Conservation (phyloP, 2,797 vertebrate species). For the Sebastes nivosus region DNA sequence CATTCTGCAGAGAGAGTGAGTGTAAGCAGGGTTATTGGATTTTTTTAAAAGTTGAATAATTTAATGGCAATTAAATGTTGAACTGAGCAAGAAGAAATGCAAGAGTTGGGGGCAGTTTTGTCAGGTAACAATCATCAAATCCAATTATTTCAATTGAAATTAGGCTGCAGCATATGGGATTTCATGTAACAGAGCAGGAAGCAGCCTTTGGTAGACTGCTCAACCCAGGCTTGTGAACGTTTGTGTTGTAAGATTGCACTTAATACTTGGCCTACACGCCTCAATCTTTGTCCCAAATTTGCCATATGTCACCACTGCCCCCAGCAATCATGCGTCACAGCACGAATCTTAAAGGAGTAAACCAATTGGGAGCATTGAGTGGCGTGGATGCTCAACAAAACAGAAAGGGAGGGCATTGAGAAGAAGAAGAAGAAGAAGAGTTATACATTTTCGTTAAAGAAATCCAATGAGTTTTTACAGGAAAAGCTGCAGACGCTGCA, state of each 20-base stretch:
- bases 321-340: slow-evolving; percentile 32
- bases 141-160: slow-evolving; percentile 5
- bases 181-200: slow-evolving; percentile 9
- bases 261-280: slow-evolving; percentile 28
- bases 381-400: not conserved
- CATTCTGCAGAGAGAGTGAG: not conserved
- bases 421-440: not conserved
- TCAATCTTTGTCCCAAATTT: slow-evolving; percentile 64
- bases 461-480: slow-evolving; percentile 42
- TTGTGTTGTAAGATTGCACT: slow-evolving; percentile 19
- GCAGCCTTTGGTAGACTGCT: not conserved
- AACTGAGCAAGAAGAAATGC: not conserved
- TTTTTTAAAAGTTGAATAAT: not conserved
- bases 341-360: slow-evolving; percentile 34
- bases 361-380: slow-evolving; percentile 27
- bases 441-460: slow-evolving; percentile 35
- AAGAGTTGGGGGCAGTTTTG: slow-evolving; percentile 21
- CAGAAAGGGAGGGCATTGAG: not conserved
- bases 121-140: slow-evolving; percentile 18
- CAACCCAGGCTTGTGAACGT: not conserved
- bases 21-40: slow-evolving; percentile 1
- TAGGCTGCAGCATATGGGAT: not conserved
- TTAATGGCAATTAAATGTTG: not conserved
- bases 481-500: slow-evolving; percentile 62
- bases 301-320: slow-evolving; percentile 64